Evolutionary conservation across 1,140 invertebrate genomes (phyloP).

Genomic region (Drosophila sturtevanti): DNA sequence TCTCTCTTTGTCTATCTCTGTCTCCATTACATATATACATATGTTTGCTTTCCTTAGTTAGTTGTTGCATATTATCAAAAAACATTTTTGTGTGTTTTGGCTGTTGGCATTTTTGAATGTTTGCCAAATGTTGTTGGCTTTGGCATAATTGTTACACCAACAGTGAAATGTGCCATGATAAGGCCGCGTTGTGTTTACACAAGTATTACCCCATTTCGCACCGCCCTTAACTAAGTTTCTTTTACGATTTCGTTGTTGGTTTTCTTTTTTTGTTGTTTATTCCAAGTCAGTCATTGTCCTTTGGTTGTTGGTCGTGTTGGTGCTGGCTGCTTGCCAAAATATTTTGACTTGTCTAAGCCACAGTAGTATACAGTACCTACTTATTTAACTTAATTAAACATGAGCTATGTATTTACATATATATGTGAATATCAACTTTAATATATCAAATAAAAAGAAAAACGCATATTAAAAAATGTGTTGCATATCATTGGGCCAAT

Average conservation of each 20-base stretch:
- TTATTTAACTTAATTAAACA: constrained; percentile 52
- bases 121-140: constrained; percentile 74
- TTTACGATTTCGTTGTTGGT: background rate
- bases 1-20: background rate
- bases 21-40: background rate
- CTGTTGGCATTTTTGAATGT: constrained; percentile 75
- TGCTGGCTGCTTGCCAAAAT: constrained; percentile 46
- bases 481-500: background rate
- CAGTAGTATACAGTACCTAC: constrained; percentile 24
- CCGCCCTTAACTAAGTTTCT: background rate
- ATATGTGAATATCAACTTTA: constrained; percentile 15
- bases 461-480: background rate
- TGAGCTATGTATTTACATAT: constrained; percentile 8
- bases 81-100: constrained; percentile 61
- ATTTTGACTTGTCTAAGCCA: constrained; percentile 20
- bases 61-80: constrained; percentile 76
- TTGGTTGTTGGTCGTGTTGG: constrained; percentile 8
- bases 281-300: constrained; percentile 44
- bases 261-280: constrained; percentile 38
- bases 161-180: constrained; percentile 77
- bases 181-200: constrained; percentile 59
- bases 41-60: constrained; percentile 46
- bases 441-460: background rate
- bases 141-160: constrained; percentile 78
- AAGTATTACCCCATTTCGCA: background rate